Evolutionary conservation across 1,140 invertebrate genomes (phyloP).

Genomic region (Phenacoccus solenopsis): DNA sequence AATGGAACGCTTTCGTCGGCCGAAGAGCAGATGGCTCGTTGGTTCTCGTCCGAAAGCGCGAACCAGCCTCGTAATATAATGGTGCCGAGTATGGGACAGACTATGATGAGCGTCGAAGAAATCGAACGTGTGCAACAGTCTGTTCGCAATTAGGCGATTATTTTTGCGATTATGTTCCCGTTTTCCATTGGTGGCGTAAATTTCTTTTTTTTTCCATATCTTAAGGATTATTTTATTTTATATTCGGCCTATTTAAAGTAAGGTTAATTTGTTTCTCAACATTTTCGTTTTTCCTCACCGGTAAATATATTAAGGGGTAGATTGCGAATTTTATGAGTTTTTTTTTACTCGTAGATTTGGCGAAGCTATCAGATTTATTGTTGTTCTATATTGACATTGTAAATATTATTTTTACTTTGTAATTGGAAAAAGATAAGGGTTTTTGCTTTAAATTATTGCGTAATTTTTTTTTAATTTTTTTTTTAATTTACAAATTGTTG

Average conservation of each 20-base stretch:
- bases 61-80: neutral
- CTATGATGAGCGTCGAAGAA: conserved; percentile 10
- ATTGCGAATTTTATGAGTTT: no score
- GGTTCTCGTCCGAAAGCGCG: neutral
- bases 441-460: neutral
- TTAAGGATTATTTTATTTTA: conserved; percentile 4
- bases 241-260: neutral
- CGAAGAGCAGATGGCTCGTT: neutral
- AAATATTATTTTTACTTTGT: neutral
- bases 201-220: neutral
- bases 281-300: neutral
- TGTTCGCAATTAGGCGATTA: conserved; percentile 8
- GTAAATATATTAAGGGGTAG: neutral
- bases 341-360: neutral
- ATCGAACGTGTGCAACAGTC: conserved; percentile 9
- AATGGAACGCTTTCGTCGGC: neutral
- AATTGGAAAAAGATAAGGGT: neutral
- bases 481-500: neutral
- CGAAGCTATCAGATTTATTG: neutral
- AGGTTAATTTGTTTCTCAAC: neutral
- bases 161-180: neutral
- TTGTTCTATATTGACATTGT: neutral
- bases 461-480: neutral
- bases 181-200: neutral
- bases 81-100: neutral